Evolutionary conservation across 2,113 vertebrate genomes (phyloP).

Genomic region (Microcebus ravelobensis): DNA sequence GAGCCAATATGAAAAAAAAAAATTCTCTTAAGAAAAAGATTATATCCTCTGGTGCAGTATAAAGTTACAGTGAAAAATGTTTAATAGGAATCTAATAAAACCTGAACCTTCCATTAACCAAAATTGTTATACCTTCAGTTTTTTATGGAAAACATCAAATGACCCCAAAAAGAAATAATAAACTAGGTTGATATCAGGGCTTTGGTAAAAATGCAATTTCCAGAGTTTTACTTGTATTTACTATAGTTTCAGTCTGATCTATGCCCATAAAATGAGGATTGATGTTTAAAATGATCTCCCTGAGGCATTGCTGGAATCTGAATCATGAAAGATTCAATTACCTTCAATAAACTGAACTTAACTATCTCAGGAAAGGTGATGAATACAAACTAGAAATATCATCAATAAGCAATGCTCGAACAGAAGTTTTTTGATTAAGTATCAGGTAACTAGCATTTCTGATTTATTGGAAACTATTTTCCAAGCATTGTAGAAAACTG

Average conservation of each 20-base stretch:
- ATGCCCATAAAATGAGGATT: conserved; percentile 75
- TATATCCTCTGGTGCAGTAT: not conserved
- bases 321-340: conserved; percentile 81
- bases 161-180: conserved; percentile 43
- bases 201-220: conserved; percentile 69
- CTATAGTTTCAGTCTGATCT: conserved; percentile 68
- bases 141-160: conserved; percentile 30
- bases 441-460: conserved; percentile 58
- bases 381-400: conserved; percentile 73
- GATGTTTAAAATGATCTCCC: conserved; percentile 74
- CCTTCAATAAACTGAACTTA: conserved; percentile 80
- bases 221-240: conserved; percentile 63
- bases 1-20: not conserved
- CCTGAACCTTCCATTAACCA: not conserved
- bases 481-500: not conserved
- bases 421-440: conserved; percentile 45
- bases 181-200: conserved; percentile 34
- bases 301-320: conserved; percentile 58
- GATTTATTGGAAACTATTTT: conserved; percentile 19
- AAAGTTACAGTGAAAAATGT: not conserved
- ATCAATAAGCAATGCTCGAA: conserved; percentile 62
- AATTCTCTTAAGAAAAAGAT: not conserved
- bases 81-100: not conserved
- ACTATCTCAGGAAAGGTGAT: conserved; percentile 68
- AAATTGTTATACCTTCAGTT: not conserved